Conservation (phyloP, 2,113 vertebrate genomes). For the Sorex araneus region DNA sequence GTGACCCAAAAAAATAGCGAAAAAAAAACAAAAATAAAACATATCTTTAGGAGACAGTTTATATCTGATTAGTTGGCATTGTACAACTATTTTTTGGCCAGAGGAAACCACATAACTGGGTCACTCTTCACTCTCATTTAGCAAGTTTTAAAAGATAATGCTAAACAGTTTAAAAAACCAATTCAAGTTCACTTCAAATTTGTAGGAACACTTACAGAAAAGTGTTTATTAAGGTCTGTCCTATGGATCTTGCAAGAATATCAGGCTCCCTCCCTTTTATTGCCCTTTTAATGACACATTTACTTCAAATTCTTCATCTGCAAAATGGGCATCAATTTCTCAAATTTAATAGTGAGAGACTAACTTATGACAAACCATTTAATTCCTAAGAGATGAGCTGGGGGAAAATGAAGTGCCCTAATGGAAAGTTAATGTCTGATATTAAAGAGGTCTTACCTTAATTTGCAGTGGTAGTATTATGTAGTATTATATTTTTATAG, state of each 20-base stretch:
- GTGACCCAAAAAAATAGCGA: too few species aligned
- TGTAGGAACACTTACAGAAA: neutral
- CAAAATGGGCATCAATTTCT: constrained; percentile 53
- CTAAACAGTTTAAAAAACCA: neutral
- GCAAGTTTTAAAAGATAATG: constrained; percentile 2
- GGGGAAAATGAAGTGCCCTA: neutral
- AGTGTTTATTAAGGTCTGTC: neutral
- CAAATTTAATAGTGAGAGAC: constrained; percentile 25
- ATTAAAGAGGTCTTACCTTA: constrained; percentile 3
- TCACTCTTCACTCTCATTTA: neutral
- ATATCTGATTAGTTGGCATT: neutral
- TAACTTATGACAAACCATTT: neutral
- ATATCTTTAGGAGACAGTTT: neutral
- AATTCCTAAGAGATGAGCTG: neutral
- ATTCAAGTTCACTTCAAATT: constrained; percentile 1
- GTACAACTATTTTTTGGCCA: constrained; percentile 4
- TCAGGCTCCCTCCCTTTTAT: neutral
- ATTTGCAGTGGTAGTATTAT: constrained; percentile 6
- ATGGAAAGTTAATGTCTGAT: neutral
- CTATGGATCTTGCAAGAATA: neutral
- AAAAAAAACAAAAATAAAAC: too few species aligned
- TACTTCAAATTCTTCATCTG: constrained; percentile 42
- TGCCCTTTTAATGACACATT: neutral
- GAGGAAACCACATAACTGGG: neutral
- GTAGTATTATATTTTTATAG: neutral